Evolutionary conservation across 2,888 invertebrate species (phyloP), one percentile per base, ranked within the genome.

Genomic region (Drosophila anomalipes): DNA sequence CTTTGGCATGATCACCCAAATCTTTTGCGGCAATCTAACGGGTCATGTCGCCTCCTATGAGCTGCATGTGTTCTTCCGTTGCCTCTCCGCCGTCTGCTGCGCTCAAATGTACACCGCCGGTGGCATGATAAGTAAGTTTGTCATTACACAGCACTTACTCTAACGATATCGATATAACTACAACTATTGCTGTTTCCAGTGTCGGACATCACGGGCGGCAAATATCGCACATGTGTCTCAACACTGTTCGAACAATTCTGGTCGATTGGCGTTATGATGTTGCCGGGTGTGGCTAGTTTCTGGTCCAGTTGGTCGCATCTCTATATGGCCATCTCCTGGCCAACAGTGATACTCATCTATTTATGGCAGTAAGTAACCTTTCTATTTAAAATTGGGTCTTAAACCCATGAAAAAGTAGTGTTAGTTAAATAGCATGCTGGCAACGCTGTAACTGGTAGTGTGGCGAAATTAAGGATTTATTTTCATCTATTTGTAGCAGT

Each of bases 51-150:
- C 92, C 28, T 92, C 92, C 51, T 94, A 94, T 77, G 94, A 94
- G 74, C 80, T 94, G 22, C 94, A 94, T 68, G 93, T 94, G 3
- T 93, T 93, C 85, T 93, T 94, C 77, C 92, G 94, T 54, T 94
- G 93, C 71, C 83, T 94, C 22, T 93, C 94, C 35, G 94, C 94
- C 28, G 92, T 93, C 37, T 94, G 94, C 73, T 94, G 94, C 81
- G 93, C 93, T 12, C 92, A 93, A 82, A 94, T 94, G 93, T 94
- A 94, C 82, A 94, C 94, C 16, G 93, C 94, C 4, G 94, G 94
- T 19, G 93, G 92, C 58, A 91, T 93, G 83, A 94, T 94, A 71
- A 93, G 94, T 94, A 89, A 92, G 93, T 91, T n/a, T 47, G 9
- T 16, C 1, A 16, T 26, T 16, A 44, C 4, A 56, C 41, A 28